phyloP scores from a whole-genome alignment of 1,140 invertebrate species.

The Zaprionus camerounensis region DNA sequence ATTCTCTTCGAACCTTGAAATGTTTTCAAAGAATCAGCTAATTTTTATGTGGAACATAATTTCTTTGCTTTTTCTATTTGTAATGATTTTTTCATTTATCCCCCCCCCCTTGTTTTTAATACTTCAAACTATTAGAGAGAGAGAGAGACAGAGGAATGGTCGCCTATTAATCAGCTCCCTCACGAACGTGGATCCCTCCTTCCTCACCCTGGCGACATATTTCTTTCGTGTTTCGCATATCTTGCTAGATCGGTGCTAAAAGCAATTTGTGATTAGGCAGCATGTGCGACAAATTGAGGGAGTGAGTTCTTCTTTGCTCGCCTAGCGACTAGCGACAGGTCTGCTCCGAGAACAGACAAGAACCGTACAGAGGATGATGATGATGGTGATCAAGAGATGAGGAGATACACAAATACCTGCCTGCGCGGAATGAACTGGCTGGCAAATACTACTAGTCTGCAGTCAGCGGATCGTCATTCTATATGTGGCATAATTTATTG shows the following conservation, averaged over 20 bases:
- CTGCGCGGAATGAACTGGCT: neutral
- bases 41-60: too few species aligned
- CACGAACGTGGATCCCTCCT: neutral
- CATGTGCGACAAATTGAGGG: conserved; percentile 25
- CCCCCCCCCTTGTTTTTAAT: too few species aligned
- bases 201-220: neutral
- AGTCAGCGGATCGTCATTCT: conserved; percentile 31
- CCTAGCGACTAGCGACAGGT: neutral
- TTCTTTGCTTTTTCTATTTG: too few species aligned
- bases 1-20: too few species aligned
- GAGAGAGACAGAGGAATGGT: neutral
- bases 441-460: conserved; percentile 8
- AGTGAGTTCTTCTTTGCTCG: neutral
- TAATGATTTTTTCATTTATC: too few species aligned
- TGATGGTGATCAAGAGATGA: conserved; percentile 11
- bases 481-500: conserved; percentile 57
- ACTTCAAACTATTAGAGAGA: too few species aligned
- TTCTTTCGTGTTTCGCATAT: neutral
- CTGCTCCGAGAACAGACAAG: neutral
- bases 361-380: neutral
- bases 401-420: conserved; percentile 20
- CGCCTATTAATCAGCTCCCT: neutral
- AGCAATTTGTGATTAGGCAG: conserved; percentile 51
- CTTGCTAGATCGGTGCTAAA: conserved; percentile 25
- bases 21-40: too few species aligned